phyloP scores from a whole-genome alignment of 2,113 vertebrate species.

The Acanthochromis polyacanthus region DNA sequence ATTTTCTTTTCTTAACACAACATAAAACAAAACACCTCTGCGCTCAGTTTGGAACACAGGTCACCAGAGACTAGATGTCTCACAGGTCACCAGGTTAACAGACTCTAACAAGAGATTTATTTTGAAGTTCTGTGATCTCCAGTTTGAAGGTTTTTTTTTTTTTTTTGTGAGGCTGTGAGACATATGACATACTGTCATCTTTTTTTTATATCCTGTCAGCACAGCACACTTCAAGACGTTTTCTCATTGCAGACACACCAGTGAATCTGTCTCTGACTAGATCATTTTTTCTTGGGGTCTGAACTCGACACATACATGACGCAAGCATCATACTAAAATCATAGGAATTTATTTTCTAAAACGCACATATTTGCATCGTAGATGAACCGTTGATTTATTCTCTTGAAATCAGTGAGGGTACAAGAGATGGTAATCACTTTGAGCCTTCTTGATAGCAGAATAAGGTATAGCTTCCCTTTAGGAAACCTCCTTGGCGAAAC shows the following conservation, averaged over 20 bases:
- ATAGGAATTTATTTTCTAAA: neutral
- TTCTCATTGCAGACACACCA: constrained; percentile 1
- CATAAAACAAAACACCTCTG: constrained; percentile 10
- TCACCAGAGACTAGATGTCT: constrained; percentile 30
- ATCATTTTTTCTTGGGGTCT: constrained; percentile 5
- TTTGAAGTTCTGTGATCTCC: constrained; percentile 40
- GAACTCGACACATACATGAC: neutral
- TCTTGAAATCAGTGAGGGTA: no score
- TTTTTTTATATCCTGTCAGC: constrained; percentile 41
- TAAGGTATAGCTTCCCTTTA: no score
- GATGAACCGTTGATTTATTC: no score
- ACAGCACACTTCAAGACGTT: neutral
- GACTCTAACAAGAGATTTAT: constrained; percentile 46
- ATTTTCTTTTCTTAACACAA: no score
- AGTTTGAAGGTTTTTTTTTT: constrained; percentile 31
- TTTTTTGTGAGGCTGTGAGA: constrained; percentile 11
- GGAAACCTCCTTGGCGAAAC: no score
- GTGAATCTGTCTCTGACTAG: constrained; percentile 14
- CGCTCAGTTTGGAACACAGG: constrained; percentile 12
- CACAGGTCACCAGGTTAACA: constrained; percentile 42
- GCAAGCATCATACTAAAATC: neutral
- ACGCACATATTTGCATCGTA: no score
- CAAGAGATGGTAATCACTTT: no score
- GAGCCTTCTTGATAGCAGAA: no score
- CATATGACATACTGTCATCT: constrained; percentile 36